Conservation (phyloP, 1,140 invertebrate species). For the Caenorhabditis tropicalis region DNA sequence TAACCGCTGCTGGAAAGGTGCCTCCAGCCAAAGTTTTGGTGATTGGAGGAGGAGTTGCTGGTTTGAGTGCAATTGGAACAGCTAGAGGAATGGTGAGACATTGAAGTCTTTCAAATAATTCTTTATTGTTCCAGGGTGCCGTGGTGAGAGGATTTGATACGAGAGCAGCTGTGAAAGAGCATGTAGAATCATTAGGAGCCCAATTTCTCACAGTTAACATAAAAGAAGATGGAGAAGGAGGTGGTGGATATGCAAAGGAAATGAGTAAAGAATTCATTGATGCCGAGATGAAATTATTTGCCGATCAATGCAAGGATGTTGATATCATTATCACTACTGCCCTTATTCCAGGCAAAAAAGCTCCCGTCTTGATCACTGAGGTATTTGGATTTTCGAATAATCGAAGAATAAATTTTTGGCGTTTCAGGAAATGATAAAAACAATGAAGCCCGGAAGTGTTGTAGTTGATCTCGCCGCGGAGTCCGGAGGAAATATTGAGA, state of each 20-base stretch:
- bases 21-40: conserved; percentile 83
- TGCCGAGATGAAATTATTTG: conserved; percentile 85
- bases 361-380: conserved; percentile 83
- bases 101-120: background rate
- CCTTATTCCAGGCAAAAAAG: conserved; percentile 86
- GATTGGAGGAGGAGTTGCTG: conserved; percentile 87
- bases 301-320: conserved; percentile 82
- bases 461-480: conserved; percentile 88
- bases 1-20: conserved; percentile 70
- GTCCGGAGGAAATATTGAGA: conserved; percentile 86
- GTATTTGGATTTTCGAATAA: too few species aligned
- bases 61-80: conserved; percentile 83
- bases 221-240: conserved; percentile 84
- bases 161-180: conserved; percentile 84
- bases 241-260: conserved; percentile 86
- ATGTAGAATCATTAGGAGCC: conserved; percentile 87
- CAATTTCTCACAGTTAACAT: conserved; percentile 78
- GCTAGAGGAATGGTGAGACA: conserved; percentile 80
- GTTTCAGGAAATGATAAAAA: conserved; percentile 80
- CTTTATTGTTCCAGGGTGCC: conserved; percentile 76
- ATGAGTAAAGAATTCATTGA: conserved; percentile 88
- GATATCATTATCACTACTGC: conserved; percentile 86
- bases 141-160: conserved; percentile 88
- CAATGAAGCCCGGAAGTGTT: conserved; percentile 87
- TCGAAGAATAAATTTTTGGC: background rate